These are phyloP conservation scores for Drosophila saltans DNA, from an alignment of 1,140 invertebrate species.

Conservation along the genomic window DNA sequence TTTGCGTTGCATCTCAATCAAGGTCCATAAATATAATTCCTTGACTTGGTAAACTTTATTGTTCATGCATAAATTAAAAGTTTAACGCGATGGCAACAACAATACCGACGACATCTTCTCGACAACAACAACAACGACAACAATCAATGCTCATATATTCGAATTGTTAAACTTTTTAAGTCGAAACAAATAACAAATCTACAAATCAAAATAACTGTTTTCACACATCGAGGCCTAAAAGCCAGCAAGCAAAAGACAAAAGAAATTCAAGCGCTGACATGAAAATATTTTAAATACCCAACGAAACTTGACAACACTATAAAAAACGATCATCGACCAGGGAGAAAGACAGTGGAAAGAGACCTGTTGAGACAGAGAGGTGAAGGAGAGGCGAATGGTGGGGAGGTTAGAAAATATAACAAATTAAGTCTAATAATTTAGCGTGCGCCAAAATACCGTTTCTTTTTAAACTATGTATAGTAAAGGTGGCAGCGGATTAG, in stretches of 20 bases:
- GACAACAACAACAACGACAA: constrained; percentile 19
- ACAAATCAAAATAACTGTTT: constrained; percentile 68
- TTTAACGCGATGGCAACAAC: constrained; percentile 16
- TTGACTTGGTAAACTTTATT: constrained; percentile 24
- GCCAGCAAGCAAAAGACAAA: constrained; percentile 35
- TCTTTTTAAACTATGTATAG: constrained; percentile 39
- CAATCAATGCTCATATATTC: constrained; percentile 40
- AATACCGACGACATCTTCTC: background rate
- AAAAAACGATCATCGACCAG: background rate
- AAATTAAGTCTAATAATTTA: constrained; percentile 77
- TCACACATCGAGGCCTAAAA: constrained; percentile 71
- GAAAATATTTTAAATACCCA: constrained; percentile 52
- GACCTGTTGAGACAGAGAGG: background rate
- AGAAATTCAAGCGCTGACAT: constrained; percentile 30
- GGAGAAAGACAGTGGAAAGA: background rate
- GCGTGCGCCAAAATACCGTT: constrained; percentile 79
- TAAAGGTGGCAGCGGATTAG: constrained; percentile 4
- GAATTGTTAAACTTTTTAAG: constrained; percentile 29
- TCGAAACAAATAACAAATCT: constrained; percentile 44
- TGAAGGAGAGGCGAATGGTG: background rate
- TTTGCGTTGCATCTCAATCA: constrained; percentile 3
- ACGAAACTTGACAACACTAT: constrained; percentile 47
- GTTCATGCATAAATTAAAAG: constrained; percentile 37
- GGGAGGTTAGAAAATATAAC: constrained; percentile 56
- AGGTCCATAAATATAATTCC: constrained; percentile 13